Evolutionary conservation across 2,797 vertebrate genomes (phyloP), one percentile per base, ranked within the genome.

Genomic region (Melanotaenia boesemani): DNA sequence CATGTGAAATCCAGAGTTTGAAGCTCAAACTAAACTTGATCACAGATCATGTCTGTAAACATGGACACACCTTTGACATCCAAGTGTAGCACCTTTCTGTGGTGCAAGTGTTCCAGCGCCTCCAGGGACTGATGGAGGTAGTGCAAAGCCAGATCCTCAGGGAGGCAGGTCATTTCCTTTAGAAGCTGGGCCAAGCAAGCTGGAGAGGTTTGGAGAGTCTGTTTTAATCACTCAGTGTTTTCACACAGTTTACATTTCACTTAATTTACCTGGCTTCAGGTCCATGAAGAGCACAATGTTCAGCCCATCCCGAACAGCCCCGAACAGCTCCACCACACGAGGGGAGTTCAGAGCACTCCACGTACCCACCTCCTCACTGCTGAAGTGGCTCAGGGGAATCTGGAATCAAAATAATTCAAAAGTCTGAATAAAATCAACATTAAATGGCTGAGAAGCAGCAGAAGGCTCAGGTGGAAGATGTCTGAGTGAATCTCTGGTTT

Each of bases 261-360:
- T 32, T 18, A 1, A 4, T n/a, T 92, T 77, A 98, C 98, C 97
- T 91, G 96, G 96, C 83, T 98, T 96, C 39, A 97, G 84, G 77
- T 98, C 96, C 96, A 98, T 98, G 91, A 99, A 98, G 80, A 99
- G 95, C 34, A 96, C 92, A 3, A 99, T 68, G 88, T 95, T 97
- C 10, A 90, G 94, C 0, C 96, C 97, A 72, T 99, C 97, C 76
- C 95, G 95, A 79, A 99, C 96, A 0, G 96, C 97, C 0, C 98
- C 98, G 0, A 96, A 98, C 18, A 99, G 88, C 83, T 97, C 95
- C 26, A 99, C 95, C 0, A 99, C 95, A 2, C 92, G 95, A 59
- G 96, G 95, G 0, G 95, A 97, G 18, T 84, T 89, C 65, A 97
- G 64, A 2, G 93, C 89, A 34, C 96, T 96, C 86, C 97, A 98